These are phyloP conservation scores for Chironomus tentans DNA, from an alignment of 2,888 invertebrate species.

Conservation along the genomic window DNA sequence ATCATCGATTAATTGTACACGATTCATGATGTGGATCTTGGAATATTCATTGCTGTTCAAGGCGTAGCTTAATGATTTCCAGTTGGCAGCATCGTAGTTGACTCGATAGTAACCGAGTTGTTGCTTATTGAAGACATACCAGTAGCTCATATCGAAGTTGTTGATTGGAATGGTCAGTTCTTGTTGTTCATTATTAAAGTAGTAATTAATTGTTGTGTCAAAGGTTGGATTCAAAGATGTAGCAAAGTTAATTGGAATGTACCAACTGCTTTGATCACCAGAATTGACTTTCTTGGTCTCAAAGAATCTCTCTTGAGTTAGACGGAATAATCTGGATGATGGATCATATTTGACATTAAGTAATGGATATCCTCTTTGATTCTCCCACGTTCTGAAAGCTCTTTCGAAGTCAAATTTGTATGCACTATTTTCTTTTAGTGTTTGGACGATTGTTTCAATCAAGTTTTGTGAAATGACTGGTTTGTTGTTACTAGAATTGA, in stretches of 20 bases:
- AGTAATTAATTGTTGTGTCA: not conserved
- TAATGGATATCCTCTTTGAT: constrained; percentile 67
- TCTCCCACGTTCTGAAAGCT: constrained; percentile 47
- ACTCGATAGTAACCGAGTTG: constrained; percentile 26
- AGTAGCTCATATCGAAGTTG: not conserved
- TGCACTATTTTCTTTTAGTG: too few relatives aligned
- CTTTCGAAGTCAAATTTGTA: not conserved
- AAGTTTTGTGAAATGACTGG: constrained; percentile 6
- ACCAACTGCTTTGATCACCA: constrained; percentile 3
- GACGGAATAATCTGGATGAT: constrained; percentile 32
- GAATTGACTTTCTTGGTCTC: not conserved
- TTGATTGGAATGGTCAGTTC: not conserved
- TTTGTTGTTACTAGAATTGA: not conserved
- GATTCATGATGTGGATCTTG: constrained; percentile 42
- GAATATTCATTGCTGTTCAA: constrained; percentile 19
- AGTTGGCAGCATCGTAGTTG: constrained; percentile 11
- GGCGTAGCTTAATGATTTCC: not conserved
- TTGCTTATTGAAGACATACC: constrained; percentile 26
- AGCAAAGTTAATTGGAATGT: constrained; percentile 11
- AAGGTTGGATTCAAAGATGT: not conserved
- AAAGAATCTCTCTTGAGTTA: not conserved
- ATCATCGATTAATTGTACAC: constrained; percentile 66
- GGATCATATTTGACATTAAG: constrained; percentile 50
- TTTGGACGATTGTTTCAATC: not conserved
- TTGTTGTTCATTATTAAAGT: not conserved